phyloP scores from a whole-genome alignment of 2,113 vertebrate species.

The Petaurus breviceps region DNA sequence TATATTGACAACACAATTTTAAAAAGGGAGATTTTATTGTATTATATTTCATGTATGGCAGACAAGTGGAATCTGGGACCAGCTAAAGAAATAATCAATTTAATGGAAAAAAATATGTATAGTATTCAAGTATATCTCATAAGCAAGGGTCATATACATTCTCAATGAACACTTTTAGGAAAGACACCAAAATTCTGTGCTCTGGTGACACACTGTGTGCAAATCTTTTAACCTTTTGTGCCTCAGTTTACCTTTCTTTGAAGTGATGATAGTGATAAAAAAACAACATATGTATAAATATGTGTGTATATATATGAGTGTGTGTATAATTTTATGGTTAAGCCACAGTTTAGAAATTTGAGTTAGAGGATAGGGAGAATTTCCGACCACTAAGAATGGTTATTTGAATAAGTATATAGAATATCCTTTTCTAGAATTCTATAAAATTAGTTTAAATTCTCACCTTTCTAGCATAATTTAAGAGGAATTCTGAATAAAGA shows the following conservation, averaged over 20 bases:
- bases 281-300: neutral
- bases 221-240: neutral
- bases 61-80: neutral
- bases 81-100: neutral
- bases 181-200: neutral
- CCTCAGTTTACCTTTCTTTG: neutral
- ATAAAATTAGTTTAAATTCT: conserved; percentile 42
- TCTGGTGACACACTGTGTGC: neutral
- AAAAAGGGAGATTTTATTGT: neutral
- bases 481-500: neutral
- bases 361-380: neutral
- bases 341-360: neutral
- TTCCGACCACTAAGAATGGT: neutral
- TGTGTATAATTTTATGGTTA: neutral
- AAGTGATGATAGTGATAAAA: neutral
- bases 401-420: neutral
- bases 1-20: neutral
- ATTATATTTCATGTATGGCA: neutral
- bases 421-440: conserved; percentile 28
- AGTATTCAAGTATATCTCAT: neutral
- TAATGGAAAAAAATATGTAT: neutral
- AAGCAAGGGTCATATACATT: neutral
- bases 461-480: neutral
- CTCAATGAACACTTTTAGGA: neutral
- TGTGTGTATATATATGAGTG: neutral